Conservation (phyloP, 2,797 vertebrate genomes). For the Poeciliopsis infans region DNA sequence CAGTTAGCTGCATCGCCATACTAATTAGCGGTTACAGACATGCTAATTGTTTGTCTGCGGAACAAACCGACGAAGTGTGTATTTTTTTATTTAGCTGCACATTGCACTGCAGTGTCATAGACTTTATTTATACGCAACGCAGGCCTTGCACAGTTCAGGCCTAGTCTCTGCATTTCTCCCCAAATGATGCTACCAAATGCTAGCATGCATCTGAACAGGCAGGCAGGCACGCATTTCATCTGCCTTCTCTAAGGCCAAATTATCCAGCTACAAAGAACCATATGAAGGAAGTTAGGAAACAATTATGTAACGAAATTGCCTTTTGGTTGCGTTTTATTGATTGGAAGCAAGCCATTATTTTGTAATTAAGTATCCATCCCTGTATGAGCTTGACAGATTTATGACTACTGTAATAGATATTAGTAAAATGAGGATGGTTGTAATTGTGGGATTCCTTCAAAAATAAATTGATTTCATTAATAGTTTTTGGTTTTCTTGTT, state of each 20-base stretch:
- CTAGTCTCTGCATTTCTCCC: conserved; percentile 61
- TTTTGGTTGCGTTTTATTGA: conserved; percentile 11
- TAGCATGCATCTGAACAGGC: conserved; percentile 50
- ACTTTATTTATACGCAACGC: conserved; percentile 25
- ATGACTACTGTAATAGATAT: conserved; percentile 23
- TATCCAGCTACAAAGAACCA: conserved; percentile 3
- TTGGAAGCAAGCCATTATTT: conserved; percentile 38
- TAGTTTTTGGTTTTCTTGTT: conserved; percentile 15
- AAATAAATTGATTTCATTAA: conserved; percentile 1
- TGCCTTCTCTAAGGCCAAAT: conserved; percentile 27
- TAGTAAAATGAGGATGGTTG: conserved; percentile 9
- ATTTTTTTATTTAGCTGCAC: background rate
- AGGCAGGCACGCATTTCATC: conserved; percentile 51
- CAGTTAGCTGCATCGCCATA: conserved; percentile 62
- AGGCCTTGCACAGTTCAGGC: conserved; percentile 55
- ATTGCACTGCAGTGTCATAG: background rate
- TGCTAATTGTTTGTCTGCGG: conserved; percentile 13
- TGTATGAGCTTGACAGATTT: conserved; percentile 42
- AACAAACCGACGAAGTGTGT: background rate
- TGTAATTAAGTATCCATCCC: conserved; percentile 41
- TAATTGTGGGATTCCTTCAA: background rate
- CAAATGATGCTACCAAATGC: conserved; percentile 62
- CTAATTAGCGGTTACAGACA: conserved; percentile 44
- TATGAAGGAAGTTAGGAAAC: background rate
- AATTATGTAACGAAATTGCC: background rate